These are phyloP conservation scores for Dastarcus helophoroides DNA, from an alignment of 2,888 invertebrate species.

Conservation along the genomic window DNA sequence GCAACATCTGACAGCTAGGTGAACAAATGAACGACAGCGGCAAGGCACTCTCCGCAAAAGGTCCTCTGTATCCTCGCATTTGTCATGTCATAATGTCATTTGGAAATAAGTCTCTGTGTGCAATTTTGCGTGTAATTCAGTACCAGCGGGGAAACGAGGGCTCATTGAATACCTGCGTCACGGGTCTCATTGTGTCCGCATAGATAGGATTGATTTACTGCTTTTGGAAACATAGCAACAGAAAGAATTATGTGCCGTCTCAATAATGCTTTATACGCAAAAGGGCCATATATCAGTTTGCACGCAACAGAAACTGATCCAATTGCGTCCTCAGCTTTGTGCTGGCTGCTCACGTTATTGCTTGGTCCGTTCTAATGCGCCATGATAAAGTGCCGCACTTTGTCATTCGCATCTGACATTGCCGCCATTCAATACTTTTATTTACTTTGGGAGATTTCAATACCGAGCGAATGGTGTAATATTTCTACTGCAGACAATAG, in stretches of 20 bases:
- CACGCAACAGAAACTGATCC: conserved; percentile 9
- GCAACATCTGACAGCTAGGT: too few species aligned
- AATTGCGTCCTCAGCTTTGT: conserved; percentile 9
- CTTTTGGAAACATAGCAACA: conserved; percentile 20
- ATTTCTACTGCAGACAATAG: too few species aligned
- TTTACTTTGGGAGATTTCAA: too few species aligned
- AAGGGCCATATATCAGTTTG: conserved; percentile 13
- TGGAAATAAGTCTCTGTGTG: conserved; percentile 29
- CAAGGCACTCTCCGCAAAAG: too few species aligned
- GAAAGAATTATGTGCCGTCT: conserved; percentile 23
- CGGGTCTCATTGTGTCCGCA: conserved; percentile 19
- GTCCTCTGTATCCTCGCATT: too few species aligned
- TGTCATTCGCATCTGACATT: conserved; percentile 17
- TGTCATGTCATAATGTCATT: conserved; percentile 27
- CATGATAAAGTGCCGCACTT: conserved; percentile 25
- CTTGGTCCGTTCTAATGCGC: conserved; percentile 22
- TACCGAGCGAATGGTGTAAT: too few species aligned
- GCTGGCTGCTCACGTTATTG: conserved; percentile 12
- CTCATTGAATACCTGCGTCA: conserved; percentile 19
- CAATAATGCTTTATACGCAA: too few species aligned
- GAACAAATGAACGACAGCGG: too few species aligned
- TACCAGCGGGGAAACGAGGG: conserved; percentile 16
- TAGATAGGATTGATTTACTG: conserved; percentile 23
- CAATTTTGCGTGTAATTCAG: conserved; percentile 35
- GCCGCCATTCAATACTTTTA: neutral